These are phyloP conservation scores for Tiliacea aurago DNA, from an alignment of 2,888 invertebrate species.

Conservation along the genomic window DNA sequence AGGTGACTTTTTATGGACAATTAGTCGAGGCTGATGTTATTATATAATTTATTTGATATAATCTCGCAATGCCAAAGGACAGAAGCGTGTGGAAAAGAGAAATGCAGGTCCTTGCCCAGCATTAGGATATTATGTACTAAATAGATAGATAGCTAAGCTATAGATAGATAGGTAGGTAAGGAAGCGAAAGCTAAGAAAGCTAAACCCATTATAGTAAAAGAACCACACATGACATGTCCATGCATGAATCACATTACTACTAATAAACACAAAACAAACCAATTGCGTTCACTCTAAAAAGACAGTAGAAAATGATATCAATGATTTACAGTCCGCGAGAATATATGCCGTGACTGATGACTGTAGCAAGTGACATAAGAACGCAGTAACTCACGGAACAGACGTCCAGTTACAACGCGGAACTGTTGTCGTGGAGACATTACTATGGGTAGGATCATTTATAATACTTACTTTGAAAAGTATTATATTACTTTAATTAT, in stretches of 20 bases:
- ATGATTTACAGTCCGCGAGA: constrained; percentile 20
- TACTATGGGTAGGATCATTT: constrained; percentile 7
- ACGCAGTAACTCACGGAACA: constrained; percentile 49
- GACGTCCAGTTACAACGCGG: constrained; percentile 41
- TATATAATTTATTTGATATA: too few relatives aligned
- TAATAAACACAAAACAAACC: constrained; percentile 20
- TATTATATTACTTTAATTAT: too few relatives aligned
- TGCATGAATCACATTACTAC: background rate
- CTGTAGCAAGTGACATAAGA: constrained; percentile 37
- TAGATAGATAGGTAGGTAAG: too few relatives aligned
- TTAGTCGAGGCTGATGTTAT: too few relatives aligned
- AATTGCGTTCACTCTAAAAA: constrained; percentile 1
- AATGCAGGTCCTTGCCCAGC: too few relatives aligned
- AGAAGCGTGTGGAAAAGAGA: too few relatives aligned
- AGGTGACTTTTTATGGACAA: background rate
- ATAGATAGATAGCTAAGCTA: too few relatives aligned
- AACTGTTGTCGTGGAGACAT: constrained; percentile 30
- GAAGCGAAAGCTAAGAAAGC: too few relatives aligned
- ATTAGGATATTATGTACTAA: too few relatives aligned
- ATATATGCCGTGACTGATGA: constrained; percentile 32
- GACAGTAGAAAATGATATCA: constrained; percentile 8
- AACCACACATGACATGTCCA: background rate
- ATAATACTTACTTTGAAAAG: too few relatives aligned
- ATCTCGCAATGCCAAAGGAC: too few relatives aligned
- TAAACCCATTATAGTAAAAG: too few relatives aligned